These are phyloP conservation scores for Lepidothrix coronata DNA, from an alignment of 2,113 vertebrate species.

Conservation along the genomic window DNA sequence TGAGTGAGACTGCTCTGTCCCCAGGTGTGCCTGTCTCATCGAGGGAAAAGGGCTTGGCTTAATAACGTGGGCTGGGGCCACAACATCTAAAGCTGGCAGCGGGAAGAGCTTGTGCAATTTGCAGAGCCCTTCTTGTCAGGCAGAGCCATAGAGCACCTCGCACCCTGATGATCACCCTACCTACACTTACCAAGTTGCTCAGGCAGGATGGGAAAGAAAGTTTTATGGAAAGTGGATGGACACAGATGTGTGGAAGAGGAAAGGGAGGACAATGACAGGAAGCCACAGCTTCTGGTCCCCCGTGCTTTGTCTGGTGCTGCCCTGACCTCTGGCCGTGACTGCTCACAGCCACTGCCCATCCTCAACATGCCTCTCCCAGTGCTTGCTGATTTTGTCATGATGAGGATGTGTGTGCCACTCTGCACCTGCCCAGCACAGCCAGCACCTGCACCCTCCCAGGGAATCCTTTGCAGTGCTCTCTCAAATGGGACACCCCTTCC, in stretches of 20 bases:
- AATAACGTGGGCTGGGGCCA: neutral
- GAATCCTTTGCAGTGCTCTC: accelerated
- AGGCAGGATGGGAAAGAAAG: neutral
- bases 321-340: accelerated
- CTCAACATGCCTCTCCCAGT: neutral
- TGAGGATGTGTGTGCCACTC: neutral
- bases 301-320: neutral
- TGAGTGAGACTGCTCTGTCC: neutral
- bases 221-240: neutral
- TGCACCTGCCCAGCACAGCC: neutral
- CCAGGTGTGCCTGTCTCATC: neutral
- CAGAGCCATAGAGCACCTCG: accelerated
- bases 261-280: neutral
- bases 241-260: neutral
- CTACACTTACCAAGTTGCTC: accelerated
- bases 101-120: neutral
- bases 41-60: neutral
- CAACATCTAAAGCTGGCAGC: accelerated
- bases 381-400: accelerated
- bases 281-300: neutral
- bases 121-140: accelerated
- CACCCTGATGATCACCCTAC: neutral
- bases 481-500: neutral
- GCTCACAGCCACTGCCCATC: neutral
- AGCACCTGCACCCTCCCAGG: neutral